Percentiles rank a stretch among this genome's conserved stretches.
These are phyloP conservation scores for Erpetoichthys calabaricus DNA, from an alignment of 2,797 vertebrate genomes.

Conservation along the genomic window DNA sequence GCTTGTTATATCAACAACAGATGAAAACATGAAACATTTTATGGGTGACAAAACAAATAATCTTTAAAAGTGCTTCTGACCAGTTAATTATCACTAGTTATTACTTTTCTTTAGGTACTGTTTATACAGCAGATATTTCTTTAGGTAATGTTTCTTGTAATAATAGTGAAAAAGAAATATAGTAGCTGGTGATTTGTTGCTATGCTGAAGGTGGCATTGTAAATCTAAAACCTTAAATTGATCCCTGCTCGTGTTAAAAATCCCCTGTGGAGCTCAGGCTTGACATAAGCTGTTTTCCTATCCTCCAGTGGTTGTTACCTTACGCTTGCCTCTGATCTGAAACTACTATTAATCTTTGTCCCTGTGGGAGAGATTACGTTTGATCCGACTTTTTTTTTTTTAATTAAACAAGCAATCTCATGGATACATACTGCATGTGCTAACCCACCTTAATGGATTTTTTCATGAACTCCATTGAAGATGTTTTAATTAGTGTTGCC, in stretches of 20 bases:
- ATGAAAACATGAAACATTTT: no score
- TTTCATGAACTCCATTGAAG: constrained; percentile 3
- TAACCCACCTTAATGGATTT: not conserved
- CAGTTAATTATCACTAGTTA: no score
- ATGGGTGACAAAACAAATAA: no score
- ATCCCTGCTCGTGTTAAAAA: not conserved
- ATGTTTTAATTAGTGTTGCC: constrained; percentile 5
- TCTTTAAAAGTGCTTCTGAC: no score
- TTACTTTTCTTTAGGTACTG: no score
- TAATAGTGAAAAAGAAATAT: not conserved
- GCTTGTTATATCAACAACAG: no score
- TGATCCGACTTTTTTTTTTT: constrained; percentile 18
- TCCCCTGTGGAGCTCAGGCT: not conserved
- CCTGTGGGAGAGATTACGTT: constrained; percentile 20
- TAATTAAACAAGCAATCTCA: constrained; percentile 24
- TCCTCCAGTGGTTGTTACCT: constrained; percentile 9
- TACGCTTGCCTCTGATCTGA: constrained; percentile 8
- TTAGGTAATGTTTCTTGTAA: no score
- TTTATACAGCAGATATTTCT: no score
- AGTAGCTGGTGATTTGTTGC: not conserved
- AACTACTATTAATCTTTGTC: constrained; percentile 15
- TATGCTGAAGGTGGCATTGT: not conserved
- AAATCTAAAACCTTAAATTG: constrained; percentile 3
- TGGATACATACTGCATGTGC: constrained; percentile 9
- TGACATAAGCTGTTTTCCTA: constrained; percentile 3